A percentile compares a stretch with the other conserved stretches of the same genome.
phyloP scores from a whole-genome alignment of 2,797 vertebrate species.

The Rhinichthys osculus region DNA sequence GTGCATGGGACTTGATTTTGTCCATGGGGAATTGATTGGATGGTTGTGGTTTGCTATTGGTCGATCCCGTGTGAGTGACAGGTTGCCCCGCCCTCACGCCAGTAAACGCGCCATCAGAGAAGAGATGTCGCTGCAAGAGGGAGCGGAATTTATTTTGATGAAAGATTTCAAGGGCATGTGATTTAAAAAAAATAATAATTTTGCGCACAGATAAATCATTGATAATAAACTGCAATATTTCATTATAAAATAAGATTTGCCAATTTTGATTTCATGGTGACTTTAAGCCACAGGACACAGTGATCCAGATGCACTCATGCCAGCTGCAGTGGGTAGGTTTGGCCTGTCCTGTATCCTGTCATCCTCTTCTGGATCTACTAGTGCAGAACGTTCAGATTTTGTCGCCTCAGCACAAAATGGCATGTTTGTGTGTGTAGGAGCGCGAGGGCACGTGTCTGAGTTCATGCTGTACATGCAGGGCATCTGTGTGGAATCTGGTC shows the following conservation, averaged over 20 bases:
- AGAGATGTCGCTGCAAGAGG: not conserved
- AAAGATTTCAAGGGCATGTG: not conserved
- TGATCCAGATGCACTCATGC: not conserved
- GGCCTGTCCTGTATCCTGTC: constrained; percentile 31
- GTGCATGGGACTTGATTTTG: not conserved
- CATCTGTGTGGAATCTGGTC: constrained; percentile 18
- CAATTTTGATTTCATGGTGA: not conserved
- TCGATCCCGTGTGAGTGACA: not conserved
- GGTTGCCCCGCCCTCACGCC: not conserved
- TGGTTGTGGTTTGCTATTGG: not conserved
- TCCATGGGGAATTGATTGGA: not conserved
- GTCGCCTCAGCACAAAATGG: constrained; percentile 74
- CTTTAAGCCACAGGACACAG: constrained; percentile 37
- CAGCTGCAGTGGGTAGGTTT: constrained; percentile 42
- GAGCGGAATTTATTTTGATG: not conserved
- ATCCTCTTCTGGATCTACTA: constrained; percentile 40
- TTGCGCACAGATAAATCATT: not conserved
- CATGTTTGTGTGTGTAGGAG: constrained; percentile 43
- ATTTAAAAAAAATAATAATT: not conserved
- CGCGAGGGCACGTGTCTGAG: constrained; percentile 32
- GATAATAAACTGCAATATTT: not conserved
- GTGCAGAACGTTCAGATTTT: constrained; percentile 62
- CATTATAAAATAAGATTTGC: not conserved
- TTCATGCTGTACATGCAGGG: constrained; percentile 51
- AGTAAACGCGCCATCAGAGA: not conserved